Percentiles rank a stretch among this genome's conserved stretches.
These are phyloP conservation scores for Mormyrops attenuatus DNA, from an alignment of 2,797 vertebrate species.

Conservation along the genomic window DNA sequence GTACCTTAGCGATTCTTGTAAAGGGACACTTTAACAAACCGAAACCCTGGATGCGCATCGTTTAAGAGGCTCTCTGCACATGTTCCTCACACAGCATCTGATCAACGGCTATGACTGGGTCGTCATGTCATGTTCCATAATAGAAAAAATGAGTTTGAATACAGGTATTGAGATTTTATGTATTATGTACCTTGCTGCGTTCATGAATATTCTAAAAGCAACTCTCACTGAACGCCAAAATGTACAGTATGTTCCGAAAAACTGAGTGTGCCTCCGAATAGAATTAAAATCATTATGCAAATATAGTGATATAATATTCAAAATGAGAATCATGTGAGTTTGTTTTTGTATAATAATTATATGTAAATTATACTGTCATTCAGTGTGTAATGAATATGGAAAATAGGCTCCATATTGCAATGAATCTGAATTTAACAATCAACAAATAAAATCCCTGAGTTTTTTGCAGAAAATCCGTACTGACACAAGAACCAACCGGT, in stretches of 20 bases:
- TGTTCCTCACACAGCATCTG: neutral
- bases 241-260: neutral
- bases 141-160: neutral
- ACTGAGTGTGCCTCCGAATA: neutral
- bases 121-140: neutral
- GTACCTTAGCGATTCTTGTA: neutral
- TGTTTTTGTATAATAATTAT: constrained; percentile 8
- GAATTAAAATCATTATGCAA: constrained; percentile 7
- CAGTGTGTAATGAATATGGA: neutral
- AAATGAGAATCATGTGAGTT: neutral
- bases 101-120: neutral
- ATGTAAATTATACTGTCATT: neutral
- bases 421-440: constrained; percentile 12
- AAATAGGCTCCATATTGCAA: neutral
- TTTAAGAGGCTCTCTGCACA: neutral
- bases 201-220: neutral
- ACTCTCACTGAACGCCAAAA: neutral
- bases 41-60: neutral
- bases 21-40: neutral
- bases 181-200: neutral
- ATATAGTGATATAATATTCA: constrained; percentile 5
- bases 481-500: neutral
- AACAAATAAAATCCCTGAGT: neutral
- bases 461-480: neutral
- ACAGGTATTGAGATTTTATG: neutral